Conservation (phyloP, 2,888 invertebrate species). For the Archaeoteleia sp. region DNA sequence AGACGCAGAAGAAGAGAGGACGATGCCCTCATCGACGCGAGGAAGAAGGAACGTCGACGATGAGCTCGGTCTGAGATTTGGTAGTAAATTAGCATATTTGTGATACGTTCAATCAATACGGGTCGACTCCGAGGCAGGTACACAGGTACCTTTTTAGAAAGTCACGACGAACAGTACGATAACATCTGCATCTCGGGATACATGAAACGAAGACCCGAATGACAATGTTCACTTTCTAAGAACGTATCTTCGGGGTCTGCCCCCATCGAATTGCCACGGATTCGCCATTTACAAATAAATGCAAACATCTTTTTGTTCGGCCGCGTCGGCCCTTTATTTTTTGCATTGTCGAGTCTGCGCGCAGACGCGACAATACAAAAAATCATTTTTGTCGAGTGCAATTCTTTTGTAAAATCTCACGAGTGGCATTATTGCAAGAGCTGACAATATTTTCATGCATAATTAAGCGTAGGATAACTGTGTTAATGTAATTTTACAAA, state of each 20-base stretch:
- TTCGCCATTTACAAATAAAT: slow-evolving; percentile 31
- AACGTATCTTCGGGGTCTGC: too few species aligned
- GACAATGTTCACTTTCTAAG: too few species aligned
- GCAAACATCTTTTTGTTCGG: slow-evolving; percentile 25
- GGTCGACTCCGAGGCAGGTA: slow-evolving; percentile 24
- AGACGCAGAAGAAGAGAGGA: slow-evolving; percentile 4
- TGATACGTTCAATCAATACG: slow-evolving; percentile 48
- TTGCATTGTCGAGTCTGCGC: too few species aligned
- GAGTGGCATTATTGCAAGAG: too few species aligned
- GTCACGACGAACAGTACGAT: not conserved
- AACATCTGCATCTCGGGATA: too few species aligned
- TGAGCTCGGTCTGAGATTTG: slow-evolving; percentile 22
- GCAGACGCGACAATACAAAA: too few species aligned
- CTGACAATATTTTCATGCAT: too few species aligned
- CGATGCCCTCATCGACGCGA: not conserved
- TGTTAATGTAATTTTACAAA: too few species aligned
- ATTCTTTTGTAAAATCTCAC: too few species aligned
- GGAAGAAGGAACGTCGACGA: slow-evolving; percentile 5
- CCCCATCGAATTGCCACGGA: slow-evolving; percentile 11
- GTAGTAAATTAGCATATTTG: slow-evolving; percentile 56
- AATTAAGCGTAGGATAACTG: too few species aligned
- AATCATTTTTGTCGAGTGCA: too few species aligned
- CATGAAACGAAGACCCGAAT: too few species aligned
- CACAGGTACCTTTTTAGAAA: not conserved
- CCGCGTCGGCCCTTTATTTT: slow-evolving; percentile 16